These are phyloP conservation scores for Hippocampus mohnikei DNA, from an alignment of 2,113 vertebrate genomes.

Conservation along the genomic window DNA sequence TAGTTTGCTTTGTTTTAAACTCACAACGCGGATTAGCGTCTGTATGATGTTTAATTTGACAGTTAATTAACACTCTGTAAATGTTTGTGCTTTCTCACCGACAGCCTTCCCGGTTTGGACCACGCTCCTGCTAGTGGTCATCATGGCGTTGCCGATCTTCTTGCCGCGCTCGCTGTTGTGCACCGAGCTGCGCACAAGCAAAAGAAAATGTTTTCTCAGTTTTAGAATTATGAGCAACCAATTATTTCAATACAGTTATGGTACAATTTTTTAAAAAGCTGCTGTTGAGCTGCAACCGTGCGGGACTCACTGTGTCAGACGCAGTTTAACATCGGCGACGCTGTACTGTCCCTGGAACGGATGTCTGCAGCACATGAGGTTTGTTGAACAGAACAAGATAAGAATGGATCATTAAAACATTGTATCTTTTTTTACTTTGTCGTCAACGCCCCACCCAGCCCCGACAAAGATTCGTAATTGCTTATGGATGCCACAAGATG, in stretches of 20 bases:
- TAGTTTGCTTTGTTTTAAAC: no score
- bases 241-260: no score
- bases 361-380: constrained; percentile 71
- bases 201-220: no score
- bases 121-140: constrained; percentile 88
- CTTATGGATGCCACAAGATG: not conserved
- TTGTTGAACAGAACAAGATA: not conserved
- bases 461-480: no score
- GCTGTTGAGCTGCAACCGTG: not conserved
- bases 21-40: no score
- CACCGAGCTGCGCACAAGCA: constrained; percentile 79
- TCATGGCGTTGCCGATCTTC: constrained; percentile 91
- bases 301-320: constrained; percentile 92
- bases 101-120: constrained; percentile 95
- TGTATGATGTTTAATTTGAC: not conserved
- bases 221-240: no score
- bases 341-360: constrained; percentile 97
- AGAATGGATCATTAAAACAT: no score
- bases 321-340: constrained; percentile 89
- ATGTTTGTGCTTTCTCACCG: constrained; percentile 73
- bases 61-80: no score
- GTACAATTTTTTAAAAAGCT: no score
- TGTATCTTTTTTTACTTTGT: no score
- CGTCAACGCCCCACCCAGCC: no score
- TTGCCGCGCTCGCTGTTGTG: constrained; percentile 97